Conservation (phyloP, 2,113 vertebrate species). For the Vimba vimba region DNA sequence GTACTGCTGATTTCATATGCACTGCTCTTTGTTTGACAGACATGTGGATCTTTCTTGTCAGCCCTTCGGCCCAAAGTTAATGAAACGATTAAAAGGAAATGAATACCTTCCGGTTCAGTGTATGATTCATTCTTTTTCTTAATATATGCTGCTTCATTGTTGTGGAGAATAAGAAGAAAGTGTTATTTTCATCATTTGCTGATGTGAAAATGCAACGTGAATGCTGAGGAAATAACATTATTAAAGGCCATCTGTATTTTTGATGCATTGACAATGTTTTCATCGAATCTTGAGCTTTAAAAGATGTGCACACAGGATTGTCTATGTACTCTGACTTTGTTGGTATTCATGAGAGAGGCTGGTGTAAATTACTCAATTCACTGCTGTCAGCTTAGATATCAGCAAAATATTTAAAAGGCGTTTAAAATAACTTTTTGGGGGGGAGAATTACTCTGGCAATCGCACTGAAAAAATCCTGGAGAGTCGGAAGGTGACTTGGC, state of each 20-base stretch:
- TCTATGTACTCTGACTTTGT: conserved; percentile 7
- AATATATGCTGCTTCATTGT: conserved; percentile 28
- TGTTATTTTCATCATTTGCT: not conserved
- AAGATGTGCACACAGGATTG: conserved; percentile 13
- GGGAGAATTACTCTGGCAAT: not conserved
- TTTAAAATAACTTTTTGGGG: not conserved
- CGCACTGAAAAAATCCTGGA: not conserved
- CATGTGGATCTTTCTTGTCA: conserved; percentile 18
- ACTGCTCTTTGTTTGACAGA: conserved; percentile 1
- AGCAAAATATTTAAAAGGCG: not conserved
- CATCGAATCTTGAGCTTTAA: conserved; percentile 2
- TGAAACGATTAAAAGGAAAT: conserved; percentile 31
- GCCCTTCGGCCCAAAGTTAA: conserved; percentile 21
- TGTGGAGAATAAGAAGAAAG: not conserved
- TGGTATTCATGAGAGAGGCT: conserved; percentile 30
- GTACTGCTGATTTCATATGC: conserved; percentile 7
- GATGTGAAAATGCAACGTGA: conserved; percentile 5
- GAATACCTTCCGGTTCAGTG: conserved; percentile 27
- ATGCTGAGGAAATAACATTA: not conserved
- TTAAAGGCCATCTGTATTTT: conserved; percentile 1
- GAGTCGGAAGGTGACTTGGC: not conserved
- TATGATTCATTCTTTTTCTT: conserved; percentile 37
- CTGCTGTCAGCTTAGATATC: conserved; percentile 10
- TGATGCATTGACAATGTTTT: conserved; percentile 5
- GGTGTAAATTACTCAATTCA: conserved; percentile 25